Evolutionary conservation across 2,113 vertebrate genomes (phyloP), one percentile per base, ranked within the genome.

Genomic region (Heterochromis multidens): DNA sequence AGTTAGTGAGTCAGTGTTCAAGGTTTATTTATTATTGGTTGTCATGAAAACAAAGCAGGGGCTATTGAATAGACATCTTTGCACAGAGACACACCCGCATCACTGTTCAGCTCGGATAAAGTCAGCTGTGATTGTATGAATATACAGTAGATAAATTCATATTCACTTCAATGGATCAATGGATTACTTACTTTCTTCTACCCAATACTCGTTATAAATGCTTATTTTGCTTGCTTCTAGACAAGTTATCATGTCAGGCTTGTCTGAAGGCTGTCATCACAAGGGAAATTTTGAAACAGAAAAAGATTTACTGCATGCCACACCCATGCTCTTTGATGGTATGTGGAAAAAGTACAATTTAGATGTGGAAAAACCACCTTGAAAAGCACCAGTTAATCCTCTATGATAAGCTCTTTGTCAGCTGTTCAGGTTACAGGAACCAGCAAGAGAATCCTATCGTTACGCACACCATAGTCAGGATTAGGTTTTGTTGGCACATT

Each of bases 1-100:
- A 80, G 85, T 27, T 70, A 23, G 59, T 92, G 91, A 94, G 87
- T 95, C 92, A 93, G 43, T 80, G 88, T 80, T 81, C 40, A 72
- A 70, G 82, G 89, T 95, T 94, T 95, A 91, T 95, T 95, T 95
- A 90, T 88, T 90, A 86, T 91, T 85, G 92, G 95, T 96, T 94
- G 94, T 89, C 94, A 95, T 92, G 95, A 93, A 94, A 95, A 95
- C 95, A 95, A 93, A 92, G 72, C 86, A 27, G 82, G 54, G 74
- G 87, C 89, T 91, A 86, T 82, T 85, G 86, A 89, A 87, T 86
- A 54, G 88, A 88, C 61, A 49, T 88, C 62, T 76, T 88, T 87
- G 49, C 74, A 77, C 60, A 60, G 79, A 49, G 92, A 87, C 91
- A 93, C 86, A 84, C 94, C 93, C 88, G 49, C 12, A 27, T 86